A percentile compares a stretch with the other conserved stretches of the same genome.
These are phyloP conservation scores for Euwallacea similis DNA, from an alignment of 1,140 invertebrate genomes.

Conservation along the genomic window DNA sequence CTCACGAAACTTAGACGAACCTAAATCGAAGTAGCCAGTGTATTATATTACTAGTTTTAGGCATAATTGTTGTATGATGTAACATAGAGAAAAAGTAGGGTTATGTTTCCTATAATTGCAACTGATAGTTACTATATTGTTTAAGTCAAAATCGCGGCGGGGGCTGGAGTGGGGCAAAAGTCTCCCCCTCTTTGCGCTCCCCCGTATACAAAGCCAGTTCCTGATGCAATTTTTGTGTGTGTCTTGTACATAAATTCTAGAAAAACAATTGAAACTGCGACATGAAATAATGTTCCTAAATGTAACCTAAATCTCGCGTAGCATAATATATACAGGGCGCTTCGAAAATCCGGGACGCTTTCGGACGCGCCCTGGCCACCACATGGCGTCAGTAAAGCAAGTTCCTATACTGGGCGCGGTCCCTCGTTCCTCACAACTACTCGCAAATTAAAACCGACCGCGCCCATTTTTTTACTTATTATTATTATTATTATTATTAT, in stretches of 20 bases:
- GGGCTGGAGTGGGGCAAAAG: slow-evolving; percentile 16
- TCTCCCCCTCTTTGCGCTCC: slow-evolving; percentile 1
- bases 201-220: slow-evolving; percentile 43
- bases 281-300: slow-evolving; percentile 51
- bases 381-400: slow-evolving; percentile 61
- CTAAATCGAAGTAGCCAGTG: slow-evolving; percentile 39
- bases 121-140: slow-evolving; percentile 54
- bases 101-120: slow-evolving; percentile 55
- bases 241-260: slow-evolving; percentile 23
- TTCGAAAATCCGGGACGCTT: not conserved
- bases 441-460: slow-evolving; percentile 41
- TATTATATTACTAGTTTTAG: slow-evolving; percentile 45
- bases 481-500: slow-evolving; percentile 54
- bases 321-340: not conserved
- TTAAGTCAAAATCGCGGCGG: slow-evolving; percentile 21
- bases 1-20: not conserved
- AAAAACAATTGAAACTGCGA: slow-evolving; percentile 43
- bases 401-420: slow-evolving; percentile 60
- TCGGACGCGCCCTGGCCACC: not conserved
- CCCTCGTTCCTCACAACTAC: slow-evolving; percentile 49
- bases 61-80: slow-evolving; percentile 51
- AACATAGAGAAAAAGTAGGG: slow-evolving; percentile 51
- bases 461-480: slow-evolving; percentile 54
- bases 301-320: slow-evolving; percentile 37
- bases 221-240: slow-evolving; percentile 47